Base-by-base conservation (phyloP, 1,140 invertebrate species). In the Paralvinella palmiformis region DNA sequence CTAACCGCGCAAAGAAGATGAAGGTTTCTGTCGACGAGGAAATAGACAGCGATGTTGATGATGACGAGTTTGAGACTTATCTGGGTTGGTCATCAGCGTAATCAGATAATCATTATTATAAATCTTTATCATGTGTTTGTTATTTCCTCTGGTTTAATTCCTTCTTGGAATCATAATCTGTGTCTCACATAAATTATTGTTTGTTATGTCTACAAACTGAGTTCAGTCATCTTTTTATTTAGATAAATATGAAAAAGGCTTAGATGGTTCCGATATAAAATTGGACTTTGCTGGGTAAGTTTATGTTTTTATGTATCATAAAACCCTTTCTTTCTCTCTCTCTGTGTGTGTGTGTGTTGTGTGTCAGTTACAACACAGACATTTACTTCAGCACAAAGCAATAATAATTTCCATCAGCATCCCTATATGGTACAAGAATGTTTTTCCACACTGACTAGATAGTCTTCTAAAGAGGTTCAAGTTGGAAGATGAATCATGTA, bases 1-100 rank as follows among this genome's bases (percentile, higher is more conserved):
- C n/a, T n/a, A n/a, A n/a, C n/a, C n/a, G n/a, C n/a, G n/a, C n/a
- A n/a, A 5, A 55, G 27, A 71, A 69, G 32, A 78, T 82, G 7
- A 74, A 69, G 3, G 71, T 79, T 31, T 76, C 79, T 45, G 82
- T 83, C 1, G 75, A 77, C 32, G 82, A 84, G 35, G 48, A 52
- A 6, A 44, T 44, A 13, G 84, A 86, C 68, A 86, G 87, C 72
- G 90, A 93, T 75, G 81, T 84, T 35, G 89, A 89, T 66, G 93
- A 92, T 75, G 89, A 92, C 62, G 92, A 96, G 75, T 96, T 96
- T 79, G 88, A 84, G 64, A 63, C 69, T 4, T 76, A 76, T 55
- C 65, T 84, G 27, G 76, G 75, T 70, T 71, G 73, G 67, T 70
- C 59, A 58, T 60, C 64, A 53, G 15, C 36, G 6, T 15, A 56